These are phyloP conservation scores for Yasuhikotakia modesta DNA, from an alignment of 2,797 vertebrate genomes.

Conservation along the genomic window DNA sequence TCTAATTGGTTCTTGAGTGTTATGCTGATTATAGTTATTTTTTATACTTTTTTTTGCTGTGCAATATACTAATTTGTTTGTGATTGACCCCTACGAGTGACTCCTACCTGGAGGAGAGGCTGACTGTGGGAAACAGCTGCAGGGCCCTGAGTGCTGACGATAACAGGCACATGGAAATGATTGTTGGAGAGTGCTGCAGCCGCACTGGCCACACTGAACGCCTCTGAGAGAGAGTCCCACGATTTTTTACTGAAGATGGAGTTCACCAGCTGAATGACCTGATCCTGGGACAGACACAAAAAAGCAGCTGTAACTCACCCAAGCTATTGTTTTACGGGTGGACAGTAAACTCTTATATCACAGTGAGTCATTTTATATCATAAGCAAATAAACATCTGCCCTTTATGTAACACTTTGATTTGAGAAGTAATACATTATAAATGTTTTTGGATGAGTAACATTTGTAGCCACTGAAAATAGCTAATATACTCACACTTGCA, in stretches of 20 bases:
- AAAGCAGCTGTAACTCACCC: background rate
- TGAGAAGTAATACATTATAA: too few relatives aligned
- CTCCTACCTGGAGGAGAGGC: conserved; percentile 83
- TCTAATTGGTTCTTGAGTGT: too few relatives aligned
- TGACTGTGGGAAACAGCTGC: conserved; percentile 90
- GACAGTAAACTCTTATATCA: too few relatives aligned
- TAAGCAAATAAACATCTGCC: too few relatives aligned
- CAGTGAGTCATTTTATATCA: too few relatives aligned
- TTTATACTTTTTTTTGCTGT: background rate
- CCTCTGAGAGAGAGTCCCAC: conserved; percentile 89
- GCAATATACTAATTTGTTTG: background rate
- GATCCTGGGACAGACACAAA: conserved; percentile 79
- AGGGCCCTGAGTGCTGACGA: conserved; percentile 83
- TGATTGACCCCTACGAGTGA: background rate
- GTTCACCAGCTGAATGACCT: conserved; percentile 94
- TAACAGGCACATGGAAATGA: conserved; percentile 88
- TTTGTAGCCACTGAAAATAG: too few relatives aligned
- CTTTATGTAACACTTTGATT: too few relatives aligned
- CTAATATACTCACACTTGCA: too few relatives aligned
- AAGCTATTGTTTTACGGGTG: too few relatives aligned
- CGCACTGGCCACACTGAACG: conserved; percentile 89
- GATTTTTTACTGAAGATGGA: conserved; percentile 97
- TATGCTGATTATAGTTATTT: background rate
- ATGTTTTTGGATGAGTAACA: too few relatives aligned
- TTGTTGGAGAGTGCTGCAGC: conserved; percentile 86